phyloP scores from a whole-genome alignment of 2,113 vertebrate species.

The Oenanthe oenanthe region DNA sequence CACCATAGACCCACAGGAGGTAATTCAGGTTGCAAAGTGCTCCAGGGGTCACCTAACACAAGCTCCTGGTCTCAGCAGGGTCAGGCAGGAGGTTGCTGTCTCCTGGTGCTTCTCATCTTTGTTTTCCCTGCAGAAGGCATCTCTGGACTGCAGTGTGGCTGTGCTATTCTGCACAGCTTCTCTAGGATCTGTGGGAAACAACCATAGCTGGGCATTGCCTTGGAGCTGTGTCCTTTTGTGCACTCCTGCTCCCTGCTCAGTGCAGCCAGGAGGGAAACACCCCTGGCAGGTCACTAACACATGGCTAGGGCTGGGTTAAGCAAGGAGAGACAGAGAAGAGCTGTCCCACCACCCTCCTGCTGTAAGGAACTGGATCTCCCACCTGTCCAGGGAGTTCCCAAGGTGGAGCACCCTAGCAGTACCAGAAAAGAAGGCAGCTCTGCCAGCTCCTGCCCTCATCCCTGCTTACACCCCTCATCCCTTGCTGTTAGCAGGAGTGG shows the following conservation, averaged over 20 bases:
- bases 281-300: background rate
- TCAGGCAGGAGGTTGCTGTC: background rate
- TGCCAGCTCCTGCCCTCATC: background rate
- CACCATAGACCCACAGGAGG: background rate
- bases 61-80: background rate
- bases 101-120: background rate
- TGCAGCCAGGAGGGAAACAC: background rate
- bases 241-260: background rate
- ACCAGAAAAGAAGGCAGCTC: background rate
- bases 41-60: background rate
- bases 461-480: background rate
- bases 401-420: background rate
- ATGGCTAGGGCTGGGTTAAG: background rate
- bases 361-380: background rate
- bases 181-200: background rate
- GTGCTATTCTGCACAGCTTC: background rate
- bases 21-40: background rate
- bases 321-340: background rate
- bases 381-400: background rate
- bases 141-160: background rate
- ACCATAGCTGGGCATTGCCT: fast-evolving
- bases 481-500: background rate
- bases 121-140: background rate
- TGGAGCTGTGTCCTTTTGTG: background rate
- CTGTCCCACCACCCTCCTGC: background rate